Evolutionary conservation across 2,888 invertebrate genomes (phyloP), one percentile per base, ranked within the genome.

Genomic region (Electrophaes corylata): DNA sequence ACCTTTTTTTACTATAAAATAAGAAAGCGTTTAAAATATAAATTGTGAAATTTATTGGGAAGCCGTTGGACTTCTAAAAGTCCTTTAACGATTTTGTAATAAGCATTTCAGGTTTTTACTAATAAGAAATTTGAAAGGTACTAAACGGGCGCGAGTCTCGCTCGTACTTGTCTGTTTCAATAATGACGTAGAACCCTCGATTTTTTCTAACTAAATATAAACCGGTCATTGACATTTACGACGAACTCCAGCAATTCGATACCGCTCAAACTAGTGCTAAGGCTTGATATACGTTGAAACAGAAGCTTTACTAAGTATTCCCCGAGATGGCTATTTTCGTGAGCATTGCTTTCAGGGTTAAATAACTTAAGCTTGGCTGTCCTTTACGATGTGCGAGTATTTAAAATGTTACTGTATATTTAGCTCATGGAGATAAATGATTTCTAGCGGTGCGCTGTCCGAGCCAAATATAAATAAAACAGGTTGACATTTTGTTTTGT

Each of bases 341-440:
- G 69, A 66, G 71, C 76, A 73, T 73, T 74, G 79, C 77, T 83
- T 88, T 89, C 89, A 89, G 88, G 89, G 89, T 88, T 88, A 89
- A 88, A 89, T 89, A 88, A 88, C 87, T 88, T 75, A 72, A 75
- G 80, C 76, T 71, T 61, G 60, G 73, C 76, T 81, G 81, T 84
- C 81, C 77, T 81, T 79, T 79, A 71, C 65, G 66, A 68, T 66
- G 66, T 71, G 72, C 69, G 70, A 75, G 76, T 81, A 80, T 81
- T 83, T 81, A 81, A 73, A 76, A 69, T 71, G 71, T 69, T 69
- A 66, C 56, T 57, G 64, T 83, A 80, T 79, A 79, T 82, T 81
- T 84, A 84, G 81, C 76, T 72, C 70, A 71, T 72, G 71, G 67
- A 76, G 77, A 79, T 79, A 76, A 77, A 81, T 76, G 67, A 66